These are phyloP conservation scores for Acronicta leporina DNA, from an alignment of 2,888 invertebrate species.

Conservation along the genomic window DNA sequence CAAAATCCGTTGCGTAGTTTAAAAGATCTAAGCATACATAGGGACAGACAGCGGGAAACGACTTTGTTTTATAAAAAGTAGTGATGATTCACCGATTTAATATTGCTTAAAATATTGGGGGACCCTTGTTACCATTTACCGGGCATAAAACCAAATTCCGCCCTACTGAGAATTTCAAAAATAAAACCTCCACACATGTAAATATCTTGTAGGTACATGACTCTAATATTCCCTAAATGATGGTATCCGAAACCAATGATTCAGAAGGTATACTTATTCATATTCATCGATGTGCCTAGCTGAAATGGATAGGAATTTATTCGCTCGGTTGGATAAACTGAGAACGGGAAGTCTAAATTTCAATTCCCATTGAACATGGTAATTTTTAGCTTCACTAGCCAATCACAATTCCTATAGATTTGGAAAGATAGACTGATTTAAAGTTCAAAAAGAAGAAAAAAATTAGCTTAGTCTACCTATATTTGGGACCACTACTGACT, in stretches of 20 bases:
- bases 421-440: background rate
- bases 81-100: too few relatives aligned
- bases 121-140: too few relatives aligned
- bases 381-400: slow-evolving; percentile 32
- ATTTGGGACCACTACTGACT: too few relatives aligned
- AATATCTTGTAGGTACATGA: background rate
- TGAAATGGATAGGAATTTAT: slow-evolving; percentile 40
- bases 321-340: slow-evolving; percentile 30
- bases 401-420: slow-evolving; percentile 8
- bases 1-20: too few relatives aligned
- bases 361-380: slow-evolving; percentile 10
- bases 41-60: too few relatives aligned
- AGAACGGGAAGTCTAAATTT: slow-evolving; percentile 1
- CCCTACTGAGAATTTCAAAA: too few relatives aligned
- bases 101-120: too few relatives aligned
- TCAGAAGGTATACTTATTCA: slow-evolving; percentile 23
- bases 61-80: too few relatives aligned
- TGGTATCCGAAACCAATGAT: slow-evolving; percentile 29
- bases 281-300: slow-evolving; percentile 28
- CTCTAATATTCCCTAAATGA: slow-evolving; percentile 4
- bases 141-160: too few relatives aligned
- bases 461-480: too few relatives aligned
- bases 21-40: too few relatives aligned
- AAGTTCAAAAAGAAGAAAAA: background rate
- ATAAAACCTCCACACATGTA: too few relatives aligned